Base-by-base conservation (phyloP, 2,888 invertebrate species). In the Tenthredo scrophulariae region DNA sequence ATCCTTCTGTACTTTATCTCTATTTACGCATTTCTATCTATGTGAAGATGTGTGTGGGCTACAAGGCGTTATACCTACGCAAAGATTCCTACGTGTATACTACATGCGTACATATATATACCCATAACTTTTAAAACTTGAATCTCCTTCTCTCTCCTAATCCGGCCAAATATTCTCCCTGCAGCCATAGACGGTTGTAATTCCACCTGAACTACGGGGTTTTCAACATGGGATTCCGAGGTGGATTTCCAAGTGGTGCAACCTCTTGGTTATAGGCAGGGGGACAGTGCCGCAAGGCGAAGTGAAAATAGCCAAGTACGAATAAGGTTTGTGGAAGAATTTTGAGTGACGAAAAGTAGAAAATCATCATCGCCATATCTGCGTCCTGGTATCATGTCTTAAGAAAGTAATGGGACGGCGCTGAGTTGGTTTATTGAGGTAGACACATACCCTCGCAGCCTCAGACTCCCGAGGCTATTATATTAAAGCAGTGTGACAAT, bases 301-400 rank as follows among this genome's bases (percentile, higher is more conserved):
- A 80, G 80, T 80, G 80, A 80, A 80, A 80, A 80, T 80, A 65
- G 22, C 50, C 33, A 77, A 50, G 77, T 33, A 29, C 29, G 18
- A 62, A 26, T 9, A n/a, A 29, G 62, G 22, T 29, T 29, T 33
- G 22, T 43, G 26, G 13, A 18, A 29, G 40, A 43, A 43, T 74
- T 74, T 74, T 6, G 43, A 74, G 26, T 67, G 29, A 67, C 67
- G 67, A 67, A 33, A 67, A 33, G 18, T 33, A 67, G 33, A 26
- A 67, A 67, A 67, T 26, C 29, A 29, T 67, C 67, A 33, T 6
- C 15, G 13, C 67, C 18, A 18, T 2, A 18, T 67, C 13, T 33
- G 6, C 62, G 54, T 18, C n/a, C 10, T 26, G 10, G 26, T 62
- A 62, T 26, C 26, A 22, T 62, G 22, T 62, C 26, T 62, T 10